These are phyloP conservation scores for Stratiolaelaps scimitus DNA, from an alignment of 1,140 invertebrate genomes.

Conservation along the genomic window DNA sequence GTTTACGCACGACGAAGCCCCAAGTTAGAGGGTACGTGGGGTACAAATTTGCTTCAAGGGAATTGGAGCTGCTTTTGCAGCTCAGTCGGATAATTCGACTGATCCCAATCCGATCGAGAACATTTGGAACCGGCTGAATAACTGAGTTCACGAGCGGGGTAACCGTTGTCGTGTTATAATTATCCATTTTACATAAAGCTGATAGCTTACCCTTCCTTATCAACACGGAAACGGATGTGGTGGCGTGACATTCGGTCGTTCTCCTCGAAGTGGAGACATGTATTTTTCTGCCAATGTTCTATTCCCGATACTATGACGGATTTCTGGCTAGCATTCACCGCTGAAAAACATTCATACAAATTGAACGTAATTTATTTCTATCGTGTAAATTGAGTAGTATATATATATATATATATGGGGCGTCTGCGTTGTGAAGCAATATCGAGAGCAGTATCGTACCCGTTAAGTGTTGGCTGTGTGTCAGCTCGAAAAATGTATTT, in stretches of 20 bases:
- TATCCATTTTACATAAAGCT: no score
- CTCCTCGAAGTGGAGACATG: background rate
- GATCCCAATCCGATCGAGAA: no score
- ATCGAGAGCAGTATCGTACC: constrained; percentile 6
- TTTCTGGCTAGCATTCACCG: background rate
- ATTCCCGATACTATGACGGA: background rate
- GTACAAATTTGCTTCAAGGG: no score
- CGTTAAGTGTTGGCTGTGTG: background rate
- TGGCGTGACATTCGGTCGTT: background rate
- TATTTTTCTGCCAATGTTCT: constrained; percentile 7
- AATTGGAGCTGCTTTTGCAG: no score
- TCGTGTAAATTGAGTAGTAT: background rate
- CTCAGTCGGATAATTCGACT: no score
- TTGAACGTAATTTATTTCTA: background rate
- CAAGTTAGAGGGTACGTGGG: no score
- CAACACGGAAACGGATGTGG: constrained; percentile 12
- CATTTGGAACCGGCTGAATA: no score
- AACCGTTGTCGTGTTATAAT: no score
- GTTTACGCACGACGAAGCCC: no score
- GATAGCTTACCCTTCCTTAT: constrained; percentile 4
- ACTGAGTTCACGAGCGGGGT: no score
- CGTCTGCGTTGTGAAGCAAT: background rate
- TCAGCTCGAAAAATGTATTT: no score
- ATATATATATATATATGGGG: background rate
- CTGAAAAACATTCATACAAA: background rate